Evolutionary conservation across 2,888 invertebrate genomes (phyloP).

Genomic region (Drosophila mayaguana): DNA sequence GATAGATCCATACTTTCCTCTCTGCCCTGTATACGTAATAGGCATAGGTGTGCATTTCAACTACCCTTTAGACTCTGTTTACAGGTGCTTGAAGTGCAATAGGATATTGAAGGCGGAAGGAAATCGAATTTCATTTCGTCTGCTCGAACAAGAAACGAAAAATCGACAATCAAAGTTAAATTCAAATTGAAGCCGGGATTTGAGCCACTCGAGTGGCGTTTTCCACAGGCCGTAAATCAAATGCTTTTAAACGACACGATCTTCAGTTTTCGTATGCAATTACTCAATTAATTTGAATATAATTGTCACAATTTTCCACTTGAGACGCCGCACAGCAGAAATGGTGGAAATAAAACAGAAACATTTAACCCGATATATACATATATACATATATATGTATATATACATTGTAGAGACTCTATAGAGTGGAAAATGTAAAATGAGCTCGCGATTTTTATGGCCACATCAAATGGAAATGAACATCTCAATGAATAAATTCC

Average conservation of each 20-base stretch:
- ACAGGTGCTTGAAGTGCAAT: slow-evolving; percentile 49
- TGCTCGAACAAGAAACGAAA: neutral
- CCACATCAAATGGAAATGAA: slow-evolving; percentile 76
- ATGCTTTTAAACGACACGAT: slow-evolving; percentile 54
- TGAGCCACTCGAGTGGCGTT: slow-evolving; percentile 41
- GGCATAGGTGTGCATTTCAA: neutral
- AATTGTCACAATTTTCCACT: slow-evolving; percentile 83
- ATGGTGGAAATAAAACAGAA: slow-evolving; percentile 67
- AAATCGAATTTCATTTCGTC: neutral
- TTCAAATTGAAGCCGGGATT: neutral
- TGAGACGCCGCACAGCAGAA: slow-evolving; percentile 64
- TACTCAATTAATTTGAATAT: slow-evolving; percentile 82
- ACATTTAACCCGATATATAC: slow-evolving; percentile 12
- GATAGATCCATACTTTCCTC: neutral
- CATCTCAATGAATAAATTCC: slow-evolving; percentile 55
- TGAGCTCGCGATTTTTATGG: slow-evolving; percentile 72
- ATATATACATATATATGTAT: neutral
- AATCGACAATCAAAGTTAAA: slow-evolving; percentile 3
- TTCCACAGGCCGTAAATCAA: slow-evolving; percentile 76
- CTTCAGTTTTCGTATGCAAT: slow-evolving; percentile 63
- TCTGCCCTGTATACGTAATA: neutral
- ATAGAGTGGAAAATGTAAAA: slow-evolving; percentile 45
- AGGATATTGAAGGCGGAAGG: slow-evolving; percentile 38
- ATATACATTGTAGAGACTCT: slow-evolving; percentile 9
- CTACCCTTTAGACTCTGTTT: slow-evolving; percentile 24